These are phyloP conservation scores for Liparis tanakae DNA, from an alignment of 2,797 vertebrate species.

Conservation along the genomic window DNA sequence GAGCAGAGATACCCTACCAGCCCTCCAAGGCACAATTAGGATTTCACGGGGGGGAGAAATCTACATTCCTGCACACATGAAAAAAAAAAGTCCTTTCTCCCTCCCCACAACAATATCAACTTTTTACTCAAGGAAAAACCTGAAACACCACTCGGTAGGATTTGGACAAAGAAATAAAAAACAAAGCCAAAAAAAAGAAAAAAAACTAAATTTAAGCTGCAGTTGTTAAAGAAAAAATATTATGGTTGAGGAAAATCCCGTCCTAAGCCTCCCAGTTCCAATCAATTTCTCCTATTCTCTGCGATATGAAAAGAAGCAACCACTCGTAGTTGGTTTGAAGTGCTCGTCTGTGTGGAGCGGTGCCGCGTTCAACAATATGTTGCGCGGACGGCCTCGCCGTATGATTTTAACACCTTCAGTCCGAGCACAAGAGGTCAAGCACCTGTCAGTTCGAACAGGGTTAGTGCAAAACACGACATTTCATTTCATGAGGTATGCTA, in stretches of 20 bases:
- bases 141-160: slow-evolving; percentile 82
- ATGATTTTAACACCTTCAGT: slow-evolving; percentile 68
- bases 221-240: slow-evolving; percentile 78
- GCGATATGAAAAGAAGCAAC: slow-evolving; percentile 76
- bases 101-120: slow-evolving; percentile 83
- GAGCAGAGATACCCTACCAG: slow-evolving; percentile 86
- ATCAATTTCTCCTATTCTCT: slow-evolving; percentile 81
- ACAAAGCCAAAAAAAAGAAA: slow-evolving; percentile 76
- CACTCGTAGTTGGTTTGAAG: slow-evolving; percentile 80
- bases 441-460: slow-evolving; percentile 35
- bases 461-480: slow-evolving; percentile 37
- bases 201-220: slow-evolving; percentile 79
- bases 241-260: slow-evolving; percentile 75
- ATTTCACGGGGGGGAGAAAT: slow-evolving; percentile 88
- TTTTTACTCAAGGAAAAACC: slow-evolving; percentile 85
- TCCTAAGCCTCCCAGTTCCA: slow-evolving; percentile 79
- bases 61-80: slow-evolving; percentile 88
- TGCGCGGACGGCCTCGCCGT: slow-evolving; percentile 51
- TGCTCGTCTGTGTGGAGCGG: slow-evolving; percentile 61
- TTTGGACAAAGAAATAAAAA: slow-evolving; percentile 82
- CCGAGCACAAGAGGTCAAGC: slow-evolving; percentile 57
- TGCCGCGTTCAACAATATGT: slow-evolving; percentile 56
- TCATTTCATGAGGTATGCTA: slow-evolving; percentile 24
- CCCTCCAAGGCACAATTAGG: slow-evolving; percentile 90
- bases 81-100: slow-evolving; percentile 83